A percentile compares a stretch with the other conserved stretches of the same genome.
Evolutionary conservation across 2,113 vertebrate species (phyloP).

Genomic region (Glareola pratincola): DNA sequence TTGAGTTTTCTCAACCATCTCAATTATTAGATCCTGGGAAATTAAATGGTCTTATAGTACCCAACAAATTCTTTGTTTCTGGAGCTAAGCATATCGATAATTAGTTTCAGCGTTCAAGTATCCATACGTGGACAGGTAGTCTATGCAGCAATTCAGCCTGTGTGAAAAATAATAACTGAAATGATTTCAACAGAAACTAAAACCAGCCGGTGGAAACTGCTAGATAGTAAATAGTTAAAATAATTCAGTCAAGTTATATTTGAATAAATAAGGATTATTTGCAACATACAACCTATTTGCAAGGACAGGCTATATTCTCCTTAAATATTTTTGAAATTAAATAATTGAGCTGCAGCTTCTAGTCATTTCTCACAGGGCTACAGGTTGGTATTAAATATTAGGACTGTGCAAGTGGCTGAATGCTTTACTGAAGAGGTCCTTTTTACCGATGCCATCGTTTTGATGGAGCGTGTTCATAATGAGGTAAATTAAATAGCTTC

Average conservation of each 20-base stretch:
- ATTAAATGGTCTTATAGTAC: background rate
- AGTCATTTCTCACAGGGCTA: background rate
- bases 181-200: conserved; percentile 5
- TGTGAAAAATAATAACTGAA: background rate
- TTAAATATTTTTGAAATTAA: background rate
- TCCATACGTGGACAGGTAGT: background rate
- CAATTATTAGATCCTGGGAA: background rate
- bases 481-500: background rate
- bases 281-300: background rate
- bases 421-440: background rate
- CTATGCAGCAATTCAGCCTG: background rate
- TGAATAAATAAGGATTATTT: background rate
- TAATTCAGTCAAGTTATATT: background rate
- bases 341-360: background rate
- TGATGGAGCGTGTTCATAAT: background rate
- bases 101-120: background rate
- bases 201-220: background rate
- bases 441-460: background rate
- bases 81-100: background rate
- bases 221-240: background rate
- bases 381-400: background rate
- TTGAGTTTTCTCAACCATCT: background rate
- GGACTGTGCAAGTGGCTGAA: background rate
- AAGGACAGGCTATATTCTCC: background rate
- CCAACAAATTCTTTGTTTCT: background rate